Evolutionary conservation across 2,888 invertebrate species (phyloP).

Genomic region (Helleia helle): DNA sequence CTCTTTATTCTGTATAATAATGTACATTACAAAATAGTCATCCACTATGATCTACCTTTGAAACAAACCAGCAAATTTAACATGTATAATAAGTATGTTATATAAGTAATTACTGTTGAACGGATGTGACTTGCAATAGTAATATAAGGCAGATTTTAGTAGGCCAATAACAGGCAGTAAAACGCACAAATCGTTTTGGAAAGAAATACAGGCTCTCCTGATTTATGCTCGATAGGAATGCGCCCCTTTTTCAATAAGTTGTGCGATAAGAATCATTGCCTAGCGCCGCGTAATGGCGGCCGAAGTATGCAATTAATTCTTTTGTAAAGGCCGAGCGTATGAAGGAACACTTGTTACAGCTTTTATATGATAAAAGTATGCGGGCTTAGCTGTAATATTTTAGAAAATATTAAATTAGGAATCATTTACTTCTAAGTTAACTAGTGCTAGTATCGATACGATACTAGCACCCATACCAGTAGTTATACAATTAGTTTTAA

Average conservation of each 20-base stretch:
- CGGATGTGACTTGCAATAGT: not conserved
- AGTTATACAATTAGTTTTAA: no score
- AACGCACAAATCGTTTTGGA: constrained; percentile 37
- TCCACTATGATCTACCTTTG: no score
- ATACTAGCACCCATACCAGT: no score
- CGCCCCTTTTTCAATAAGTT: constrained; percentile 63
- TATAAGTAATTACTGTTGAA: constrained; percentile 3
- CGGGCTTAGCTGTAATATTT: no score
- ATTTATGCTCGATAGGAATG: constrained; percentile 65
- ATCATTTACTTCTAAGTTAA: no score
- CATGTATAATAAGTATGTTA: no score
- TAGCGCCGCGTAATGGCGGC: constrained; percentile 37
- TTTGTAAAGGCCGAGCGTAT: constrained; percentile 12
- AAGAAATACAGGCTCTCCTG: constrained; percentile 50
- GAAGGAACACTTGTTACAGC: constrained; percentile 16
- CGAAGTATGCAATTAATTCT: constrained; percentile 56
- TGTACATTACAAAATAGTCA: no score
- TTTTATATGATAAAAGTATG: no score
- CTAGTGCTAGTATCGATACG: no score
- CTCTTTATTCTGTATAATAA: no score
- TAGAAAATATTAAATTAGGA: no score
- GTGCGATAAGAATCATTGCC: constrained; percentile 64
- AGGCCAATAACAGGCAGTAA: constrained; percentile 63
- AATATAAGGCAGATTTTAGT: constrained; percentile 30
- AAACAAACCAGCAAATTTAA: no score